Base-by-base conservation (phyloP, 1,140 invertebrate genomes). In the Drosophila baimaii region DNA sequence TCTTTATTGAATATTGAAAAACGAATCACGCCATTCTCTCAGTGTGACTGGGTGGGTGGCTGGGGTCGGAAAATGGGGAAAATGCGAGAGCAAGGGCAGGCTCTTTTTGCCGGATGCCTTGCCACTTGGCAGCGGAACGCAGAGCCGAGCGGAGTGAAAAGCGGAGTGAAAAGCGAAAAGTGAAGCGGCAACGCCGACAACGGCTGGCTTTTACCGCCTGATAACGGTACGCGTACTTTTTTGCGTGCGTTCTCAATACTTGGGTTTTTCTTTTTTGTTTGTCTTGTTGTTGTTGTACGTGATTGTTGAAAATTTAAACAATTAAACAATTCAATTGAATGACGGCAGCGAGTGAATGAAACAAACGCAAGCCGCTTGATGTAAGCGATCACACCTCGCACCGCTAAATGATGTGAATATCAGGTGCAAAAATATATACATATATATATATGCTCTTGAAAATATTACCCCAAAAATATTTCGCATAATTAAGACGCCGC, bases 71-170 rank as follows among this genome's bases (percentile, higher is more conserved):
- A 63, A 31, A 31, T 59, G 54, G 35, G 21, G 56, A 64, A 64
- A 61, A 64, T 61, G 33, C n/a, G 52, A 27, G 59, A 64, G 54
- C 27, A 66, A 49, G 62, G 65, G 46, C 61, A 43, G 61, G 27
- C 46, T 21, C 21, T 54, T 44, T 51, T 35, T 10, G 61, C 65
- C 61, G 46, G 44, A 69, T 69, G 62, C 35, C 62, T 13, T 25
- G 62, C 65, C 65, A 69, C 46, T 69, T 69, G 46, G 35, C 65
- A 44, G 37, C 44, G 23, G 23, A 43, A 61, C 65, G 65, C 46
- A 43, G 62, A 69, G 37, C 35, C 29, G 65, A 29, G 29, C 62
- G 46, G 62, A 66, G 13, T 39, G 46, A 33, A 65, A 66, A 66
- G 19, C 37, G 35, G 17, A 68, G 31, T 27, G 31, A 5, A 44